A percentile compares a stretch with the other conserved stretches of the same genome.
phyloP scores from a whole-genome alignment of 2,888 invertebrate species.

The Junonia oenone region DNA sequence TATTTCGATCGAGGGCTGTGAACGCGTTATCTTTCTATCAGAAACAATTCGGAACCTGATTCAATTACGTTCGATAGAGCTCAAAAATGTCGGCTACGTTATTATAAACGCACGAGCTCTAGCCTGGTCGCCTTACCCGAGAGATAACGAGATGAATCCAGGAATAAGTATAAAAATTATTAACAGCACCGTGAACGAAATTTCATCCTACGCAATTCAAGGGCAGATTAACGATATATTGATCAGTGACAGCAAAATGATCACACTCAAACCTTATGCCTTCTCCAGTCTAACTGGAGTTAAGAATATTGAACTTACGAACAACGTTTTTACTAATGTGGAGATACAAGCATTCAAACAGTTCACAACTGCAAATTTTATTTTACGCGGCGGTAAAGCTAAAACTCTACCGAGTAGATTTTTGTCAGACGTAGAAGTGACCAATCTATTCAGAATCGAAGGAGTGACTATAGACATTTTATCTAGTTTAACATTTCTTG shows the following conservation, averaged over 20 bases:
- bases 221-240: constrained; percentile 85
- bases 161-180: constrained; percentile 71
- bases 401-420: constrained; percentile 83
- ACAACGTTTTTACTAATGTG: constrained; percentile 80
- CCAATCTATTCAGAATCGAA: constrained; percentile 82
- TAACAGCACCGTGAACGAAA: constrained; percentile 73
- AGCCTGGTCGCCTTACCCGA: constrained; percentile 78
- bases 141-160: constrained; percentile 83
- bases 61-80: constrained; percentile 81
- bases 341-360: constrained; percentile 89
- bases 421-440: constrained; percentile 86
- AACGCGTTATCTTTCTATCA: constrained; percentile 76
- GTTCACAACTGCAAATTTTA: constrained; percentile 83
- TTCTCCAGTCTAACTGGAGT: constrained; percentile 85
- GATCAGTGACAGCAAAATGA: constrained; percentile 81
- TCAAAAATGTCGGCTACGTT: constrained; percentile 82
- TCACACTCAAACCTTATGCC: constrained; percentile 83
- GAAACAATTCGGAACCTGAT: constrained; percentile 81
- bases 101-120: constrained; percentile 81
- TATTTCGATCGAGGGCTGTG: constrained; percentile 84
- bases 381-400: constrained; percentile 81
- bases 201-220: constrained; percentile 82
- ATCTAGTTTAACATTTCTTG: constrained; percentile 84
- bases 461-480: constrained; percentile 82
- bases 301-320: constrained; percentile 81